Evolutionary conservation across 53 echinoderm and acorn worm species (phyloP).

Genomic region (Apostichopus leukothele): DNA sequence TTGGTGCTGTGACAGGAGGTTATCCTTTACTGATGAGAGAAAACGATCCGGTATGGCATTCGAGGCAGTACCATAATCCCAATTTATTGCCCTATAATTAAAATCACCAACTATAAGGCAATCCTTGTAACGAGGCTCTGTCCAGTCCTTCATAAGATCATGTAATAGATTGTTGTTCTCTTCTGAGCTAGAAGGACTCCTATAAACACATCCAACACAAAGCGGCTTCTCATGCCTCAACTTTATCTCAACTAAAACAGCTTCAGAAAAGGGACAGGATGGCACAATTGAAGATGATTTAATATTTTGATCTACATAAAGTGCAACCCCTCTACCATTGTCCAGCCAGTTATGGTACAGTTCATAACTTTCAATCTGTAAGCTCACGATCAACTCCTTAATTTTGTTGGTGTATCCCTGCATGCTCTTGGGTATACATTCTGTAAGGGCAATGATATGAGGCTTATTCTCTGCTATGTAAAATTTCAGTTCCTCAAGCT

Average conservation of each 20-base stretch:
- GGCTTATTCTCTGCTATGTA: background rate
- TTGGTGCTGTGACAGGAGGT: background rate
- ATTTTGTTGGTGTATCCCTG: background rate
- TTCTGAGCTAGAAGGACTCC: background rate
- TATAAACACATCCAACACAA: background rate
- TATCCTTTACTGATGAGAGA: background rate
- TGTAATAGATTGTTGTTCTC: background rate
- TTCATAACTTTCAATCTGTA: background rate
- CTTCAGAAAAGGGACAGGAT: background rate
- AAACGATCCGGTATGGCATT: background rate
- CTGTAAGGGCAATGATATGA: slow-evolving; percentile 11
- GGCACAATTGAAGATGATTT: background rate
- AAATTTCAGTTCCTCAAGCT: slow-evolving; percentile 10
- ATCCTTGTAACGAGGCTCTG: background rate
- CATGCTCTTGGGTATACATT: slow-evolving; percentile 15
- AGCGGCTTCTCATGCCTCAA: background rate
- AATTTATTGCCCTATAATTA: slow-evolving; percentile 17
- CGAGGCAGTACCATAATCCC: background rate
- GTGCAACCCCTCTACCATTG: background rate
- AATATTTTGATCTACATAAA: background rate
- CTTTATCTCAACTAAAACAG: too few relatives aligned
- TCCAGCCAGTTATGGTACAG: background rate
- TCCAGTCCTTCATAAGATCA: background rate
- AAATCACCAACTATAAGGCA: slow-evolving; percentile 15
- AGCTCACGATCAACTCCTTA: background rate